Base-by-base conservation (phyloP, 2,888 invertebrate genomes). In the Cordilura impudica region DNA sequence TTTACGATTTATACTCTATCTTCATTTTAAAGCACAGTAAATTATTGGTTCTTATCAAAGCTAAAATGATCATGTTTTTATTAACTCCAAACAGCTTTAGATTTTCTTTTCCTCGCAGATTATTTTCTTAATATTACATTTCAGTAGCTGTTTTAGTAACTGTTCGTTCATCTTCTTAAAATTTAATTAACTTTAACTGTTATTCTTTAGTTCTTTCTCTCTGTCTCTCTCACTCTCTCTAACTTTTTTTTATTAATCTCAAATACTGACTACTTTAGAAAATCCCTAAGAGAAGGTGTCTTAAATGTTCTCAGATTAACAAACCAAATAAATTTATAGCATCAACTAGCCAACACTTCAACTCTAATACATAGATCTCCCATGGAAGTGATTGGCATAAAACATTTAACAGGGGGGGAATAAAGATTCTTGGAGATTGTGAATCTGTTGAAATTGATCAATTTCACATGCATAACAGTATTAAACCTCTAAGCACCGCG, bases 401-500 rank as follows among this genome's bases (percentile, higher is more conserved):
- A 71, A 74, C 70, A 71, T 79, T 79, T 79, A 79, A 35, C 39
- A 23, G 31, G 35, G 3, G 60, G 16, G 18, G 18, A 43, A 69
- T 65, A 71, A 70, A 66, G 18, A 54, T 39, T 39, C 3, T n/a
- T 0, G 35, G 67, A 79, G 71, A 75, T 74, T 81, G 78, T 83
- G 77, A 82, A 84, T 82, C 85, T 86, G 88, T 86, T 87, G 87
- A 87, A 88, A 87, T 87, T 87, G 87, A 87, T 87, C 88, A 87
- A 87, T 87, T 87, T 87, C 86, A 87, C 85, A 87, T 86, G 74
- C 35, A 63, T 35, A 39, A 16, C 43, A 70, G 6, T 60, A 45
- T 67, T 74, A 66, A 53, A 8, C 63, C 49, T 29, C 63, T 61
- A 3, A 21, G 67, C 5, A 31, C 2, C 29, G 1, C 43, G 31